Conservation (phyloP, 2,888 invertebrate genomes). For the Agrotis clavis region DNA sequence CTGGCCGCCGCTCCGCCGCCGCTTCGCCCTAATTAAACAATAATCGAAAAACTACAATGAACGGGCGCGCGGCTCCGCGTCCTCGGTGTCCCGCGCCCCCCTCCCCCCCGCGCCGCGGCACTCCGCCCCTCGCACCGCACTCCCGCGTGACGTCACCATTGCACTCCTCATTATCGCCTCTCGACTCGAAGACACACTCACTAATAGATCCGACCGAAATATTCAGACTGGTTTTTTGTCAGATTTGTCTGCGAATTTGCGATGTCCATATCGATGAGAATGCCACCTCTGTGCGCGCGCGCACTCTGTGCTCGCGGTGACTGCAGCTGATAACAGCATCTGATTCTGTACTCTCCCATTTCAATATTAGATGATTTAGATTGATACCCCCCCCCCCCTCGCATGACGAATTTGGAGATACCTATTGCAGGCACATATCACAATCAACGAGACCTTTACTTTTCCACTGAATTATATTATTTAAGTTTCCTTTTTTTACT, state of each 20-base stretch:
- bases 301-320: slow-evolving; percentile 63
- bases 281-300: slow-evolving; percentile 72
- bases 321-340: slow-evolving; percentile 56
- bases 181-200: slow-evolving; percentile 83
- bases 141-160: slow-evolving; percentile 86
- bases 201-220: slow-evolving; percentile 81
- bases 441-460: slow-evolving; percentile 20
- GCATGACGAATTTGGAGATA: slow-evolving; percentile 12
- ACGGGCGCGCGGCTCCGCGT: slow-evolving; percentile 89
- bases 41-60: slow-evolving; percentile 91
- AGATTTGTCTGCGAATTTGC: slow-evolving; percentile 74
- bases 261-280: slow-evolving; percentile 71
- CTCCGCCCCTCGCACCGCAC: slow-evolving; percentile 64
- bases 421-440: slow-evolving; percentile 23
- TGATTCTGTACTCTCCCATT: slow-evolving; percentile 27
- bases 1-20: slow-evolving; percentile 91
- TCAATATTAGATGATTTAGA: slow-evolving; percentile 47
- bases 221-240: slow-evolving; percentile 78
- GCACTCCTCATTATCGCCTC: slow-evolving; percentile 90
- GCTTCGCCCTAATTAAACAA: slow-evolving; percentile 92
- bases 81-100: slow-evolving; percentile 81
- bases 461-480: slow-evolving; percentile 35
- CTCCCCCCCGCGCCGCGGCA: slow-evolving; percentile 60
- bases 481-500: slow-evolving; percentile 6
- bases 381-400: slow-evolving; percentile 40